Evolutionary conservation across 2,888 invertebrate species (phyloP).

Genomic region (Lithophane semibrunnea): DNA sequence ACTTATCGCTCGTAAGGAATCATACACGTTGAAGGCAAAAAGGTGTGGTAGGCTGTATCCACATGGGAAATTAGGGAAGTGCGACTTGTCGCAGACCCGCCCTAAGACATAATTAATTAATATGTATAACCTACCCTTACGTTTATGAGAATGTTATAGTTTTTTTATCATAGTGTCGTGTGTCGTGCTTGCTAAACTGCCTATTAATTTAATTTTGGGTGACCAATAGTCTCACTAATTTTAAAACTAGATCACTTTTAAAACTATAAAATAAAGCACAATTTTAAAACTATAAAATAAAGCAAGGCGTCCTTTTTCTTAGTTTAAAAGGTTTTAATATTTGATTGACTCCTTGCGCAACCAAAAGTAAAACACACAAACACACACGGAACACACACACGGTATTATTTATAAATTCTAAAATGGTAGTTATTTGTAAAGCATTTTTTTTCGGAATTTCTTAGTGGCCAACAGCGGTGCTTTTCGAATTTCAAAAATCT

Average conservation of each 20-base stretch:
- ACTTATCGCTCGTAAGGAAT: constrained; percentile 72
- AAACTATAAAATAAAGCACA: neutral
- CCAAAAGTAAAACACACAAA: neutral
- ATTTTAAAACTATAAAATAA: neutral
- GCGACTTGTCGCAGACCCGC: constrained; percentile 79
- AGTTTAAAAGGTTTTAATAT: too few species aligned
- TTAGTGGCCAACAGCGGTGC: neutral
- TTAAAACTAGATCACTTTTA: neutral
- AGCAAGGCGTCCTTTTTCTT: too few species aligned
- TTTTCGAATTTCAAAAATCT: neutral
- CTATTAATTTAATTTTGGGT: constrained; percentile 22
- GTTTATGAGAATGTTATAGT: constrained; percentile 47
- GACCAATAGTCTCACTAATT: neutral
- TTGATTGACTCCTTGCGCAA: neutral
- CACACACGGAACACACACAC: too few species aligned
- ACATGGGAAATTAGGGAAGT: constrained; percentile 88
- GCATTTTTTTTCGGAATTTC: neutral
- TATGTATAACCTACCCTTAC: constrained; percentile 67
- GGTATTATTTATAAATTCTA: too few species aligned
- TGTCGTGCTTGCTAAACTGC: constrained; percentile 26
- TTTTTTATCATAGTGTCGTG: constrained; percentile 30
- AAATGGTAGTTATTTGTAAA: neutral
- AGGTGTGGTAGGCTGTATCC: constrained; percentile 83
- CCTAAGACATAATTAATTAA: constrained; percentile 89
- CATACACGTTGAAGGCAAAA: constrained; percentile 73